Conservation (phyloP, 2,113 vertebrate species). For the Onychostoma macrolepis region DNA sequence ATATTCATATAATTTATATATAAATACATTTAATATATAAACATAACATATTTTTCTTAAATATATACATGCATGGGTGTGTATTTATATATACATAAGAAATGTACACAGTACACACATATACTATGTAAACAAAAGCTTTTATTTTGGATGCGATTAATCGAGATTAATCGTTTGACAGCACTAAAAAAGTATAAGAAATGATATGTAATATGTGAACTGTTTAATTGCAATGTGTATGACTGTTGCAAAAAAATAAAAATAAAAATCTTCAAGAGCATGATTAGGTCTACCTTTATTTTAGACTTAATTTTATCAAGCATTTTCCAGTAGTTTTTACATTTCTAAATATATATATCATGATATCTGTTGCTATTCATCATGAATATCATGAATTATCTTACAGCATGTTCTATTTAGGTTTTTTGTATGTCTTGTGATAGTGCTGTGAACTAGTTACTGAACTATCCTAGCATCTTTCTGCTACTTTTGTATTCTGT, state of each 20-base stretch:
- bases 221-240: background rate
- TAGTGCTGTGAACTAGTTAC: background rate
- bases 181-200: no score
- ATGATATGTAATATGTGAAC: no score
- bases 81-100: no score
- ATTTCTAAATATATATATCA: no score
- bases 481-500: conserved; percentile 8
- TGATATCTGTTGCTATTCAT: background rate
- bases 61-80: no score
- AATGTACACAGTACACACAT: no score
- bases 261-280: background rate
- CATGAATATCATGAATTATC: background rate
- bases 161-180: no score
- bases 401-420: background rate
- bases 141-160: no score
- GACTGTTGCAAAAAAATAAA: background rate
- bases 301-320: background rate
- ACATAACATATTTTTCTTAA: no score
- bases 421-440: background rate
- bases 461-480: background rate
- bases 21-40: no score
- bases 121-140: no score
- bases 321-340: background rate
- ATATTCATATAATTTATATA: no score
- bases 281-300: background rate